A percentile compares a stretch with the other conserved stretches of the same genome.
Conservation (phyloP, 2,113 vertebrate species). For the Corythoichthys haematopterus region DNA sequence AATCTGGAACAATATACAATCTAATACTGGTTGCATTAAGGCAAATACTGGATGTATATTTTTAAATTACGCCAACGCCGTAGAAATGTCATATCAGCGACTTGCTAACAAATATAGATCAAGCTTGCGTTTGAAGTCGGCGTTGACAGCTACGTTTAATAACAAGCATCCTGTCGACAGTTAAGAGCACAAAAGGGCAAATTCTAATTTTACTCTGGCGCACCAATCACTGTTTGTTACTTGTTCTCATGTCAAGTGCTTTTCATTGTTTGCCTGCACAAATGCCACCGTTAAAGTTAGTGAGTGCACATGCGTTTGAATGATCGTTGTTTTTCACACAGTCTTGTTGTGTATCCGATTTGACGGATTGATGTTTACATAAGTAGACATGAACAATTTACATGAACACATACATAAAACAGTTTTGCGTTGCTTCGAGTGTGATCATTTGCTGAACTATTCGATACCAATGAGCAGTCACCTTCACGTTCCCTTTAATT, state of each 20-base stretch:
- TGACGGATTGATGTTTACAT: neutral
- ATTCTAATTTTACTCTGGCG: slow-evolving; percentile 29
- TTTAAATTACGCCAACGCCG: slow-evolving; percentile 2
- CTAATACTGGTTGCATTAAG: neutral
- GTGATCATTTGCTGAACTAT: neutral
- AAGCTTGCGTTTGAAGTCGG: slow-evolving; percentile 17
- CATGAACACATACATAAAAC: neutral
- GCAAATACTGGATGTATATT: neutral
- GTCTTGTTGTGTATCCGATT: neutral
- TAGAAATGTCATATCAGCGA: slow-evolving; percentile 50
- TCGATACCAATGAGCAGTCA: too few species aligned
- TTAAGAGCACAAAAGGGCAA: slow-evolving; percentile 34
- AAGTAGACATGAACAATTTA: neutral
- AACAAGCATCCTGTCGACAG: slow-evolving; percentile 32
- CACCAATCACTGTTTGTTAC: slow-evolving; percentile 13
- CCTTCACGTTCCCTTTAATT: too few species aligned
- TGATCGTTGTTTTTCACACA: neutral
- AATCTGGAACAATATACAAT: slow-evolving; percentile 7
- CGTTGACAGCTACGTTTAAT: slow-evolving; percentile 47
- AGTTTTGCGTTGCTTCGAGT: neutral
- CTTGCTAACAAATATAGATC: slow-evolving; percentile 53
- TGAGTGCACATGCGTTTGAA: slow-evolving; percentile 9
- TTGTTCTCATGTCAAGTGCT: slow-evolving; percentile 14
- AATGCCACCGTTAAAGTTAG: slow-evolving; percentile 21
- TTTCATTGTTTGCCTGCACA: slow-evolving; percentile 28